These are phyloP conservation scores for Drosophila pachea DNA, from an alignment of 1,140 invertebrate genomes.

Conservation along the genomic window DNA sequence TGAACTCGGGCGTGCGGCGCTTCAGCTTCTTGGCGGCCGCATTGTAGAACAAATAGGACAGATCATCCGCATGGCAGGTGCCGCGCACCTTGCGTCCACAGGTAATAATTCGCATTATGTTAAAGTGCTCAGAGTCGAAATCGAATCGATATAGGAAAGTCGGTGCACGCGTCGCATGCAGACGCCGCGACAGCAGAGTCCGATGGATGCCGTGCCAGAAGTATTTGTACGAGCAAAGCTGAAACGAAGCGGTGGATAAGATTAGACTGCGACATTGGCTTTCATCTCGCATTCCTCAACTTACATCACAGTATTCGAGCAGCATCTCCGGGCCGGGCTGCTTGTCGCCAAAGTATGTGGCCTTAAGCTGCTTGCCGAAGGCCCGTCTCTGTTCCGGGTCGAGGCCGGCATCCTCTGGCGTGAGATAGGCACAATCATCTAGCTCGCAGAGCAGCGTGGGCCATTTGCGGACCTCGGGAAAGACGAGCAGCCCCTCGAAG, in stretches of 20 bases:
- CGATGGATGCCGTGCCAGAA: conserved; percentile 79
- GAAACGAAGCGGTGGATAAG: conserved; percentile 3
- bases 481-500: conserved; percentile 78
- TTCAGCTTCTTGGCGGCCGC: conserved; percentile 78
- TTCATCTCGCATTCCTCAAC: conserved; percentile 16
- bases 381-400: conserved; percentile 53
- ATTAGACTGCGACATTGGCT: neutral
- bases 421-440: conserved; percentile 61
- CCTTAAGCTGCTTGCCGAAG: conserved; percentile 52
- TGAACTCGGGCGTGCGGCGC: conserved; percentile 70
- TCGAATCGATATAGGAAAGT: conserved; percentile 80
- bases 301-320: conserved; percentile 75
- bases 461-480: conserved; percentile 69
- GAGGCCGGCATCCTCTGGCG: conserved; percentile 63
- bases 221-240: conserved; percentile 78
- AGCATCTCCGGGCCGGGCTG: conserved; percentile 53
- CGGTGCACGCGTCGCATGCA: conserved; percentile 70
- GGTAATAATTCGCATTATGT: conserved; percentile 78
- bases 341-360: conserved; percentile 64
- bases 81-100: conserved; percentile 74
- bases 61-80: conserved; percentile 83
- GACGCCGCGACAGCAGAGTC: conserved; percentile 66
- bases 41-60: conserved; percentile 83
- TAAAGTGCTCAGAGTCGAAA: conserved; percentile 77
- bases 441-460: conserved; percentile 60